These are phyloP conservation scores for Pseudochaenichthys georgianus DNA, from an alignment of 2,797 vertebrate species.

Conservation along the genomic window DNA sequence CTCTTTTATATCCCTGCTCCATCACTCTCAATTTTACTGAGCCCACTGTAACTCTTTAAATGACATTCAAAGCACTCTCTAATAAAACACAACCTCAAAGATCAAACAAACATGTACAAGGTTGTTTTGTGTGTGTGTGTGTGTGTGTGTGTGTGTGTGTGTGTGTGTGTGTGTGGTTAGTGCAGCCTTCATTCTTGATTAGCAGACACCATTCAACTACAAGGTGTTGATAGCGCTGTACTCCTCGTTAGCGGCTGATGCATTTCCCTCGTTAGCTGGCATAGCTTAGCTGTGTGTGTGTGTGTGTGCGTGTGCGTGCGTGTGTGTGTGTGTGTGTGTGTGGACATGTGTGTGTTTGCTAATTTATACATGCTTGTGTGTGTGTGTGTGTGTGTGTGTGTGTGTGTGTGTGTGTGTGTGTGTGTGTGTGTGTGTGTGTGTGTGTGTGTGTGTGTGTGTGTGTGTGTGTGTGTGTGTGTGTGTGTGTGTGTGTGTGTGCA, in stretches of 20 bases:
- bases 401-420: constrained; percentile 8
- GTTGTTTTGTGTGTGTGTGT: constrained; percentile 2
- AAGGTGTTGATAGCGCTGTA: constrained; percentile 62
- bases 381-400: constrained; percentile 12
- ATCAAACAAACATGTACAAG: not conserved
- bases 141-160: constrained; percentile 12
- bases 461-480: constrained; percentile 16
- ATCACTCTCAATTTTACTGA: not conserved
- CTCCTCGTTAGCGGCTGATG: constrained; percentile 69
- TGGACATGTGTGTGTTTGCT: not conserved
- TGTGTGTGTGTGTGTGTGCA: constrained; percentile 16
- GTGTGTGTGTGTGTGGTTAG: constrained; percentile 1
- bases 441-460: constrained; percentile 30
- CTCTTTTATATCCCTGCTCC: not conserved
- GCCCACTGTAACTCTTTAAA: constrained; percentile 8
- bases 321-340: constrained; percentile 15
- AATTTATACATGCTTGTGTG: no score
- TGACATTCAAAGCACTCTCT: constrained; percentile 48
- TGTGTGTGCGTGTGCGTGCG: no score
- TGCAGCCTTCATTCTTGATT: constrained; percentile 57
- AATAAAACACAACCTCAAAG: constrained; percentile 18
- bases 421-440: constrained; percentile 26
- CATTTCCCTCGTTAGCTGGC: constrained; percentile 67
- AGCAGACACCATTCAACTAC: constrained; percentile 59
- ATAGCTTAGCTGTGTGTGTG: no score